phyloP scores from a whole-genome alignment of 1,140 invertebrate species.

The Bombus cullumanus region DNA sequence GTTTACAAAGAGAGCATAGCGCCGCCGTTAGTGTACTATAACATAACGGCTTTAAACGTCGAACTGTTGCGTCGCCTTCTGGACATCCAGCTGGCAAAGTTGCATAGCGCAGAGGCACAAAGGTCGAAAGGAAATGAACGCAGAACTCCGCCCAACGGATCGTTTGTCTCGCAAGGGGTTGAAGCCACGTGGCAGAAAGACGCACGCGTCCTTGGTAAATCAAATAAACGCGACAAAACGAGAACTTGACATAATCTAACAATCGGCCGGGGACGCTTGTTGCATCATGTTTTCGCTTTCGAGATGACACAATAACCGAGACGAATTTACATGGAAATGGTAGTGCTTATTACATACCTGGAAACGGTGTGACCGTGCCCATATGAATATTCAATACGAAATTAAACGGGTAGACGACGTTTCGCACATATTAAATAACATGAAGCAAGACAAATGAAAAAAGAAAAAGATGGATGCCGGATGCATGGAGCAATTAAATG shows the following conservation, averaged over 20 bases:
- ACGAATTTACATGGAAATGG: conserved; percentile 6
- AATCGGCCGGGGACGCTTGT: neutral
- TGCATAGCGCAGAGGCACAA: conserved; percentile 58
- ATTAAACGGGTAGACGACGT: neutral
- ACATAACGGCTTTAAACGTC: conserved; percentile 51
- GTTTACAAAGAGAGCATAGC: neutral
- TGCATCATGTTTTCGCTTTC: neutral
- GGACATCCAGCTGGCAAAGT: conserved; percentile 73
- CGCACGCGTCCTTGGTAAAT: conserved; percentile 35
- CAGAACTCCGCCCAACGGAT: conserved; percentile 74
- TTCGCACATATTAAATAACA: neutral
- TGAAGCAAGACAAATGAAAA: neutral
- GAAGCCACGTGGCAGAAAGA: conserved; percentile 70
- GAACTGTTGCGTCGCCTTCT: conserved; percentile 63
- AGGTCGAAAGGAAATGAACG: conserved; percentile 70
- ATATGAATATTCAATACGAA: conserved; percentile 25
- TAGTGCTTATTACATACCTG: neutral
- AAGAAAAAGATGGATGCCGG: neutral
- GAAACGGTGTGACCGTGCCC: neutral
- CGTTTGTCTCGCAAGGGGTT: conserved; percentile 76
- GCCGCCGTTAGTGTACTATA: neutral
- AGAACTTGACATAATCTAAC: neutral
- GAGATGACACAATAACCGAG: neutral
- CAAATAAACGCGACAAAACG: neutral
- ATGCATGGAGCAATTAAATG: neutral